A percentile compares a stretch with the other conserved stretches of the same genome.
phyloP scores from a whole-genome alignment of 2,888 invertebrate species.

The Calliphora vomitoria region DNA sequence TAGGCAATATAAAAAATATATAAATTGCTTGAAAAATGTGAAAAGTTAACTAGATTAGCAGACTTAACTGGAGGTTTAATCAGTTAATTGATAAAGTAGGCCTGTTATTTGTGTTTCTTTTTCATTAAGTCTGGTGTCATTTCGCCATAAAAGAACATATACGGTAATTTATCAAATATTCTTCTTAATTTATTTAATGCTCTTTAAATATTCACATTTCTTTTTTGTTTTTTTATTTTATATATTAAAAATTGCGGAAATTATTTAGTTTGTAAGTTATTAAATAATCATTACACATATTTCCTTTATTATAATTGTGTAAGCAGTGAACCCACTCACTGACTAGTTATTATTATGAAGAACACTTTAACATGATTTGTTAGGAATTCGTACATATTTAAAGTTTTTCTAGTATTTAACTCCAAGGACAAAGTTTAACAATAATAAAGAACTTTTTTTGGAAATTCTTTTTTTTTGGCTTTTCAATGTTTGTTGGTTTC shows the following conservation, averaged over 20 bases:
- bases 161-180: background rate
- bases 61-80: constrained; percentile 53
- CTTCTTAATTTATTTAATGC: constrained; percentile 6
- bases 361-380: background rate
- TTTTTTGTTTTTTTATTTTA: background rate
- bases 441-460: constrained; percentile 21
- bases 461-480: constrained; percentile 21
- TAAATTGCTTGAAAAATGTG: constrained; percentile 19
- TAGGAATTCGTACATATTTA: background rate
- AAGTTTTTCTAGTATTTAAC: background rate
- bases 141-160: background rate
- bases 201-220: background rate
- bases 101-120: background rate
- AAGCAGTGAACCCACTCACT: background rate
- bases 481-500: background rate
- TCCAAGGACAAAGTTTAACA: constrained; percentile 44
- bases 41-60: constrained; percentile 48
- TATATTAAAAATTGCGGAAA: constrained; percentile 13
- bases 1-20: constrained; percentile 14
- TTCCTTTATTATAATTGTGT: background rate
- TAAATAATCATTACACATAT: constrained; percentile 24
- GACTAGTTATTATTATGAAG: background rate
- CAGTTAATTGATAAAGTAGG: constrained; percentile 38
- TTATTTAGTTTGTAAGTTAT: constrained; percentile 36
- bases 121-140: background rate